Conservation (phyloP, 2,888 invertebrate genomes). For the Dicycla oo region DNA sequence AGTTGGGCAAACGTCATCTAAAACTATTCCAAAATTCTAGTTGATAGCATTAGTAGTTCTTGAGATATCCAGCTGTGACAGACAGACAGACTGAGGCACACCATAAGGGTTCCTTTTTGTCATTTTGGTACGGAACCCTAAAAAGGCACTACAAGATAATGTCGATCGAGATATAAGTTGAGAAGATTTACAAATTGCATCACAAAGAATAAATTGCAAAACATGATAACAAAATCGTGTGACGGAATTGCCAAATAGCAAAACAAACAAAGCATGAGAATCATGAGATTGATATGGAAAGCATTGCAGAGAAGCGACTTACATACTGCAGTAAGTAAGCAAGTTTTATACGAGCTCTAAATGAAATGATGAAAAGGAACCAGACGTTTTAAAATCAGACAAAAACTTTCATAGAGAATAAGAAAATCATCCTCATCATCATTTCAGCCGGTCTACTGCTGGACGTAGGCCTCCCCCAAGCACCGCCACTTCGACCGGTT, state of each 20-base stretch:
- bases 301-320: neutral
- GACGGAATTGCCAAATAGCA: neutral
- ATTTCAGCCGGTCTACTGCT: no score
- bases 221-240: neutral
- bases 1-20: no score
- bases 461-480: no score
- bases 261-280: no score
- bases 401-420: neutral
- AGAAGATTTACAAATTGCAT: slow-evolving; percentile 17
- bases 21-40: no score
- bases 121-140: no score
- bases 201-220: neutral
- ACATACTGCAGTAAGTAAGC: neutral
- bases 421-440: no score
- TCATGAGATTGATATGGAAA: neutral
- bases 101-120: no score
- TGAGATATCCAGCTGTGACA: no score
- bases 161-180: slow-evolving; percentile 35
- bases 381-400: neutral
- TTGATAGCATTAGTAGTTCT: no score
- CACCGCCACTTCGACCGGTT: no score
- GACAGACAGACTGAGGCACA: no score
- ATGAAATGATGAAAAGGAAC: neutral
- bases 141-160: slow-evolving; percentile 14
- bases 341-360: neutral